Percentiles rank a stretch among this genome's conserved stretches.
phyloP scores from a whole-genome alignment of 2,888 invertebrate genomes.

The Tachystola acroxantha region DNA sequence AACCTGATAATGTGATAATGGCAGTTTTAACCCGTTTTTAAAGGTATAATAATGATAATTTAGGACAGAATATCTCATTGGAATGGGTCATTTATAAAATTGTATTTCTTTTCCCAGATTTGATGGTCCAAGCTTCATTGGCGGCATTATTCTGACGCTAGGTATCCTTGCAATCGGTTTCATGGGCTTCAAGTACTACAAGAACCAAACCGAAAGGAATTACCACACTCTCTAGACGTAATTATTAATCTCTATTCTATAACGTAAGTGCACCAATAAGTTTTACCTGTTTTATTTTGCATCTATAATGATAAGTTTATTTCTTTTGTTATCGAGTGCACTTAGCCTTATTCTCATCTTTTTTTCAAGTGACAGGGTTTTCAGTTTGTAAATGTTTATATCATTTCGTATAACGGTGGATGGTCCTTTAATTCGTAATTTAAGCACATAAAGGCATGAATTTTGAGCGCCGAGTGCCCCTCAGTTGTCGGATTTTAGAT shows the following conservation, averaged over 20 bases:
- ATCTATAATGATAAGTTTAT: slow-evolving; percentile 4
- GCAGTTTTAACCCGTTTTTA: no score
- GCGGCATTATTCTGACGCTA: slow-evolving; percentile 89
- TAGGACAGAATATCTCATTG: no score
- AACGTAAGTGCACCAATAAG: slow-evolving; percentile 53
- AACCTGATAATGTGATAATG: no score
- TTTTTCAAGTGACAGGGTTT: slow-evolving; percentile 15
- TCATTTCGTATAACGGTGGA: slow-evolving; percentile 15
- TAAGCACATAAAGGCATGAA: no score
- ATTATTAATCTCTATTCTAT: slow-evolving; percentile 23
- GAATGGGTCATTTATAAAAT: no score
- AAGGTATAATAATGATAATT: no score
- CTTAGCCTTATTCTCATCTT: slow-evolving; percentile 8
- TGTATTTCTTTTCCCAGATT: slow-evolving; percentile 77
- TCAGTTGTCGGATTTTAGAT: no score
- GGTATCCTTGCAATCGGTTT: slow-evolving; percentile 89
- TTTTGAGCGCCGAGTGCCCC: no score
- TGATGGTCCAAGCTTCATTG: slow-evolving; percentile 88
- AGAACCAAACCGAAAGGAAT: slow-evolving; percentile 89
- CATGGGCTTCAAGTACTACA: slow-evolving; percentile 93
- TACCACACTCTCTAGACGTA: slow-evolving; percentile 90
- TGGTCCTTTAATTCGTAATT: slow-evolving; percentile 14
- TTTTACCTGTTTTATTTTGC: slow-evolving; percentile 17
- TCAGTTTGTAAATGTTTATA: slow-evolving; percentile 9
- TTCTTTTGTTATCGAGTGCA: slow-evolving; percentile 13